Conservation (phyloP, 2,888 invertebrate species). For the Caenorhabditis sinica region DNA sequence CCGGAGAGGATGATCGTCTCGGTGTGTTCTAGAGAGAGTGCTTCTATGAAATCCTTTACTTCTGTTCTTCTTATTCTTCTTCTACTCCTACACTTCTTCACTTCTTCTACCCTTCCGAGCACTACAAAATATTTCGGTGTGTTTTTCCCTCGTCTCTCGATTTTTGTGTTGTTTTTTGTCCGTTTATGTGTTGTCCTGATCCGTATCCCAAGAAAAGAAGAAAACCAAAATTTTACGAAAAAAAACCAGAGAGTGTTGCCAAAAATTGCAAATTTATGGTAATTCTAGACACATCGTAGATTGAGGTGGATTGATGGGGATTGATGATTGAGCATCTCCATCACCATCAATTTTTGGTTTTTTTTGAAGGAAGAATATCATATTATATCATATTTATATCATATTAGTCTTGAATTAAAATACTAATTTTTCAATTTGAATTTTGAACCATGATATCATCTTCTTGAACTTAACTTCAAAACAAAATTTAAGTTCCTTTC, state of each 20-base stretch:
- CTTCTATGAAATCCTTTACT: slow-evolving; percentile 6
- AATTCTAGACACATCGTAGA: neutral
- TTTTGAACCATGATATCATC: too few species aligned
- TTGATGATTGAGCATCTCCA: neutral
- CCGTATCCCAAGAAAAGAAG: neutral
- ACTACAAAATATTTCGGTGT: slow-evolving; percentile 48
- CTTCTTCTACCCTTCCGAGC: slow-evolving; percentile 40
- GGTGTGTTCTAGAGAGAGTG: slow-evolving; percentile 52
- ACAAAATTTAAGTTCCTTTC: too few species aligned
- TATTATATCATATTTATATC: too few species aligned
- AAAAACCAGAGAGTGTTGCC: neutral
- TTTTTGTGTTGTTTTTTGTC: slow-evolving; percentile 7
- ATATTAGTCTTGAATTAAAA: slow-evolving; percentile 1
- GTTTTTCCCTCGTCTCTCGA: slow-evolving; percentile 29
- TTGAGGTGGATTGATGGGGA: neutral
- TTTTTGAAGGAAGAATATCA: too few species aligned
- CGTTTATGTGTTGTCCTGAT: slow-evolving; percentile 1
- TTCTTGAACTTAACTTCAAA: too few species aligned
- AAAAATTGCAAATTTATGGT: slow-evolving; percentile 23
- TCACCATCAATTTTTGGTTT: too few species aligned
- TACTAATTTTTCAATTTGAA: too few species aligned
- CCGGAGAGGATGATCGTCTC: slow-evolving; percentile 54
- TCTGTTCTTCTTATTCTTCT: neutral
- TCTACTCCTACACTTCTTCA: slow-evolving; percentile 16
- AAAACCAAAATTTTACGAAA: neutral